Conservation (phyloP, 2,888 invertebrate genomes). For the Diplazon laetatorius region DNA sequence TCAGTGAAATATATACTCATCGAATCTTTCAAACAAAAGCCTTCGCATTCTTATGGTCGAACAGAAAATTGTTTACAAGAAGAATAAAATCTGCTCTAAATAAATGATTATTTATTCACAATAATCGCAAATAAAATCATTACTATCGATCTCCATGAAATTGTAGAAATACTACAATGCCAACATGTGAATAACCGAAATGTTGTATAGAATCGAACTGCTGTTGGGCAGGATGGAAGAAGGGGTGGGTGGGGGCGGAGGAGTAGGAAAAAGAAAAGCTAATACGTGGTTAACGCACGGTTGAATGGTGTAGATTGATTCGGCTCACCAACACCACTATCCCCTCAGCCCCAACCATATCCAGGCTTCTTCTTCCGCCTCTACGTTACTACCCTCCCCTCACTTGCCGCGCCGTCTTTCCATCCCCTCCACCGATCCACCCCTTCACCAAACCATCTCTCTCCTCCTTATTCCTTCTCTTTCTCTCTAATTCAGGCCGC, state of each 20-base stretch:
- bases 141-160: too few species aligned
- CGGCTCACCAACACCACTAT: slow-evolving; percentile 62
- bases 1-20: slow-evolving; percentile 50
- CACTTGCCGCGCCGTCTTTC: slow-evolving; percentile 32
- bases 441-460: background rate
- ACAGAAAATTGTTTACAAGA: too few species aligned
- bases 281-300: slow-evolving; percentile 8
- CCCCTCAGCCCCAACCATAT: slow-evolving; percentile 19
- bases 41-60: background rate
- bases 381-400: slow-evolving; percentile 10
- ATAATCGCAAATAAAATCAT: too few species aligned
- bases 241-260: background rate
- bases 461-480: slow-evolving; percentile 7
- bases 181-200: background rate
- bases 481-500: slow-evolving; percentile 57
- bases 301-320: slow-evolving; percentile 72
- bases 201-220: background rate
- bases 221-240: too few species aligned
- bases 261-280: slow-evolving; percentile 28
- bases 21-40: slow-evolving; percentile 47
- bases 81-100: too few species aligned
- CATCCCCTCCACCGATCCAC: slow-evolving; percentile 7
- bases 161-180: background rate
- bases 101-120: too few species aligned
- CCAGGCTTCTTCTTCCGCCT: slow-evolving; percentile 31